Conservation (phyloP, 2,888 invertebrate species). For the Phytoseiulus persimilis region DNA sequence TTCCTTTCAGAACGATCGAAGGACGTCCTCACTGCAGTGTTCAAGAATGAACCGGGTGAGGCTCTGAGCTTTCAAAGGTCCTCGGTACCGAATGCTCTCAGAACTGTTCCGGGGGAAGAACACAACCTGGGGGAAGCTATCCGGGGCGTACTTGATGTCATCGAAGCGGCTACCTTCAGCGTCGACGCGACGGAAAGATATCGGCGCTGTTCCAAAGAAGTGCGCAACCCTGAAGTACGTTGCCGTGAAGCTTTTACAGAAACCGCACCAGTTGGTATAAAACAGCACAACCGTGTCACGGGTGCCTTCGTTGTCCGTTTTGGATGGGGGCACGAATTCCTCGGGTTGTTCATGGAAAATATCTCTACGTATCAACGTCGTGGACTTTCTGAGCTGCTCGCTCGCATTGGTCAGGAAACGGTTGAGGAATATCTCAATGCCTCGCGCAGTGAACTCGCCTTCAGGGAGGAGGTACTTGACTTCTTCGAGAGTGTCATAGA, state of each 20-base stretch:
- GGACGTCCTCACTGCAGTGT: conserved; percentile 27
- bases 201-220: not conserved
- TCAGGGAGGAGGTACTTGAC: conserved; percentile 20
- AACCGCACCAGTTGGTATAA: conserved; percentile 34
- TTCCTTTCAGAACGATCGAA: not conserved
- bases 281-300: conserved; percentile 13
- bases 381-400: not conserved
- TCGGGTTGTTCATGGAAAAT: conserved; percentile 7
- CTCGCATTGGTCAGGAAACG: not conserved
- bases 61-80: conserved; percentile 5
- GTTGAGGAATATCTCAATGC: conserved; percentile 10
- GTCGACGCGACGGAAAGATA: conserved; percentile 30
- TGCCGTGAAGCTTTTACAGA: conserved; percentile 27
- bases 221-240: conserved; percentile 6
- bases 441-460: not conserved
- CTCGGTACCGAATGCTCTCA: conserved; percentile 23
- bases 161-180: conserved; percentile 34
- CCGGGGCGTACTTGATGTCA: not conserved
- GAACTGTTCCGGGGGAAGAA: conserved; percentile 30
- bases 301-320: too few relatives aligned
- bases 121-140: conserved; percentile 28
- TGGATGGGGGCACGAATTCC: not conserved
- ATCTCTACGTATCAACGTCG: not conserved
- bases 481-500: conserved; percentile 12
- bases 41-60: conserved; percentile 31